Base-by-base conservation (phyloP, 2,797 vertebrate species). In the Enteromius argenteus region DNA sequence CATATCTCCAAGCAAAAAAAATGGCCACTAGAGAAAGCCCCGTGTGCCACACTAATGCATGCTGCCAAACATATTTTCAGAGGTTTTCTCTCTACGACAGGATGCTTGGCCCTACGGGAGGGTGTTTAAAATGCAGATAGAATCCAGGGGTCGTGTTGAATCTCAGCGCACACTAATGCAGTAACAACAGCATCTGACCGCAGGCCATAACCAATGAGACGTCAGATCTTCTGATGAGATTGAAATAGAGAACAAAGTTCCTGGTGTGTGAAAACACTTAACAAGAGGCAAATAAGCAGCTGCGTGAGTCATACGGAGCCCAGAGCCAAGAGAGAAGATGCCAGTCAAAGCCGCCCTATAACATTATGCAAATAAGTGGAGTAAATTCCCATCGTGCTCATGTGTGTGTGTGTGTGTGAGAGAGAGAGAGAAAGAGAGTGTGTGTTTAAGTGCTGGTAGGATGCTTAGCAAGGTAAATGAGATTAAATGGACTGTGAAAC, bases 211-310 rank as follows among this genome's bases (percentile, higher is more conserved):
- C 80, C 80, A 74, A 82, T 82, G 80, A 82, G 80, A 82, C 30
- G 69, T 82, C 69, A 64, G 80, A 73, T 82, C 69, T 72, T 74
- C 80, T 82, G 80, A 82, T 82, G 69, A 81, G 79, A 81, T 74
- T 64, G 69, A 73, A 72, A 81, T 46, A 32, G 68, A 74, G 80
- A 74, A 82, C 30, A 66, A 74, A 82, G 30, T 64, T 66, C 71
- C 80, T 82, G 80, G 37, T 82, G 71, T 82, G 80, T 74, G 80
- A 74, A 82, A 82, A 82, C 80, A 82, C 80, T 66, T 82, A 82
- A 82, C 71, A 82, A 82, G 80, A 82, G 44, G 80, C 80, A 82
- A 82, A 82, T 74, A 82, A 74, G 39, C 80, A 74, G 80, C 80
- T 66, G 68, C 32, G 80, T 62, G 68, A 81, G 56, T 73, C 80